Base-by-base conservation (phyloP, 2,113 vertebrate genomes). In the Sakesphorus luctuosus region DNA sequence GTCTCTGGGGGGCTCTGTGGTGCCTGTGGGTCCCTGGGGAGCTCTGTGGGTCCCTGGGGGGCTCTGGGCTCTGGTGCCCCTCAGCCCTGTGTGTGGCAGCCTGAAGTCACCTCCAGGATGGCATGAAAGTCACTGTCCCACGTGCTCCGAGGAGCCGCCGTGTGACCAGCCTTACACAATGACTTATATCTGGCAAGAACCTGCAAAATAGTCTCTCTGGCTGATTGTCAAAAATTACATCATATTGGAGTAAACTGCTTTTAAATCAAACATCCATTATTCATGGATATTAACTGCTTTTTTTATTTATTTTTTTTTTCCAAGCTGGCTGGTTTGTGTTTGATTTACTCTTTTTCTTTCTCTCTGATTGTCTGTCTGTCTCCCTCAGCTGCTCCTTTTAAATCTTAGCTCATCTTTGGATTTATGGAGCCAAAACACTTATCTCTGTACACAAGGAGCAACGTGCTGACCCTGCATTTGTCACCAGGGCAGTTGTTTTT, bases 211-310 rank as follows among this genome's bases (percentile, higher is more conserved):
- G 98, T 98, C 98, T 98, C 97, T 96, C 98, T 99, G 99, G 99
- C 99, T 98, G 91, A 90, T 97, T 97, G 98, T 99, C 98, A 99
- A 99, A 98, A 96, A 98, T 99, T 98, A 99, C 99, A 99, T 99
- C 99, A 99, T 99, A 98, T 98, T 75, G 93, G 98, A 98, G 98
- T 98, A 98, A 98, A 98, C 98, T 97, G 98, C 98, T 98, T 98
- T 98, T 98, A 98, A 98, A 98, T 98, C 97, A 97, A 97, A 91
- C 98, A 98, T 98, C 98, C 98, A 98, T 98, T 98, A 98, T 98
- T 98, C 98, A 98, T 98, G 97, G 96, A 97, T 98, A 98, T 98
- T 98, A 98, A 98, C 98, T 97, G 97, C 97, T 95, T 98, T 90
- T 50, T 97, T 89, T 89, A 46, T 89, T 89, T 89, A 40, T 59